These are phyloP conservation scores for Gymnocheta viridis DNA, from an alignment of 2,888 invertebrate species.

Conservation along the genomic window DNA sequence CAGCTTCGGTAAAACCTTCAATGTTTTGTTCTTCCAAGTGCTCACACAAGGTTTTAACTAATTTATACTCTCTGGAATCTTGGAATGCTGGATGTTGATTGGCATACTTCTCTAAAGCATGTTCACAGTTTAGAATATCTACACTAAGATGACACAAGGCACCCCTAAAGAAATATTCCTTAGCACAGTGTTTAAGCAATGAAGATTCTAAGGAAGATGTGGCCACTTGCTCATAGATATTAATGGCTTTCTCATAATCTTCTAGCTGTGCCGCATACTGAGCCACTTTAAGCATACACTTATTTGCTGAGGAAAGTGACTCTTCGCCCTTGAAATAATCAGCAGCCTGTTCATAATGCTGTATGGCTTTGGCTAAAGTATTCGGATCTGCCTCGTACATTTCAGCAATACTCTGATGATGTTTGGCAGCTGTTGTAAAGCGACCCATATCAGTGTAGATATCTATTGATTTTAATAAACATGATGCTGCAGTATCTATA, in stretches of 20 bases:
- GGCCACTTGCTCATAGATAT: conserved; percentile 98
- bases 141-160: conserved; percentile 97
- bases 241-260: conserved; percentile 97
- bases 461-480: conserved; percentile 95
- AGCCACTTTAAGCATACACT: conserved; percentile 98
- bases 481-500: conserved; percentile 91
- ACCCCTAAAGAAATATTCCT: conserved; percentile 99
- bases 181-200: conserved; percentile 98
- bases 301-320: conserved; percentile 98
- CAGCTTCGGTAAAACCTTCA: conserved; percentile 96
- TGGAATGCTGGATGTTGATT: conserved; percentile 97
- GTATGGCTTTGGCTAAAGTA: conserved; percentile 85
- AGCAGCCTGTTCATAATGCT: conserved; percentile 98
- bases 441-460: conserved; percentile 99
- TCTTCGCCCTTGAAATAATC: conserved; percentile 99
- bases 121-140: conserved; percentile 95
- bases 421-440: conserved; percentile 98
- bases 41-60: conserved; percentile 93
- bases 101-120: conserved; percentile 95
- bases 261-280: conserved; percentile 98
- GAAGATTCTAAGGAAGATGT: conserved; percentile 96
- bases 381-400: conserved; percentile 95
- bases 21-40: conserved; percentile 97
- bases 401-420: conserved; percentile 98
- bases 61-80: conserved; percentile 96